Conservation (phyloP, 2,113 vertebrate genomes). For the Thamnophis sirtalis region DNA sequence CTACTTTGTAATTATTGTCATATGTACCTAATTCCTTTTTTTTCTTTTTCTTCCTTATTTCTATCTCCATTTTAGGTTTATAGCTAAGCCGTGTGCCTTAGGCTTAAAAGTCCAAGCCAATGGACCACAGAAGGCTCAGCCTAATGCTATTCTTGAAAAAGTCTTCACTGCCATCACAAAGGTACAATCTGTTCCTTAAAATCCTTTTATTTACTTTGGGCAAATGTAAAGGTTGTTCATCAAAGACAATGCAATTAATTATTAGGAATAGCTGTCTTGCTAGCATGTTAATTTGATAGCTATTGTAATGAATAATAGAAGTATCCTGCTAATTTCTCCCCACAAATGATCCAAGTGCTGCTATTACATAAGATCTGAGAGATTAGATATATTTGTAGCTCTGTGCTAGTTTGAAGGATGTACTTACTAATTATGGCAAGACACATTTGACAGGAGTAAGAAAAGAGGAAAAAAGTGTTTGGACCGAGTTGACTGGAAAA, state of each 20-base stretch:
- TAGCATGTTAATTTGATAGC: neutral
- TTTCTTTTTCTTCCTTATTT: neutral
- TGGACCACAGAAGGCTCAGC: slow-evolving; percentile 91
- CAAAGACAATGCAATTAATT: neutral
- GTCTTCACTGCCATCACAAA: slow-evolving; percentile 98
- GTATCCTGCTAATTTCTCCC: neutral
- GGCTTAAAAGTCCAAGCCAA: slow-evolving; percentile 93
- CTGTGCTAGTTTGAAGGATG: neutral
- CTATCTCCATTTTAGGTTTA: slow-evolving; percentile 77
- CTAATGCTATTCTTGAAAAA: slow-evolving; percentile 96
- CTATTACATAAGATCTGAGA: neutral
- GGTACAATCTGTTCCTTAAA: slow-evolving; percentile 67
- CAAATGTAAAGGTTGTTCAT: neutral
- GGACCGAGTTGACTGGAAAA: neutral
- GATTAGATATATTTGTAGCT: neutral
- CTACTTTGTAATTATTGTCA: neutral
- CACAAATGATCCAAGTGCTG: neutral
- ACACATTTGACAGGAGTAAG: neutral
- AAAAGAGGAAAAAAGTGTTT: neutral
- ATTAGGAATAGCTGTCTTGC: neutral
- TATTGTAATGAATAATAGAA: neutral
- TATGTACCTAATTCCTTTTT: neutral
- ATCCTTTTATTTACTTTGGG: neutral
- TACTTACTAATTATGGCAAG: neutral
- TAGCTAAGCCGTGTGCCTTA: slow-evolving; percentile 95